Evolutionary conservation across 2,888 invertebrate species (phyloP), one percentile per base, ranked within the genome.

Genomic region (Octonoba sinensis): DNA sequence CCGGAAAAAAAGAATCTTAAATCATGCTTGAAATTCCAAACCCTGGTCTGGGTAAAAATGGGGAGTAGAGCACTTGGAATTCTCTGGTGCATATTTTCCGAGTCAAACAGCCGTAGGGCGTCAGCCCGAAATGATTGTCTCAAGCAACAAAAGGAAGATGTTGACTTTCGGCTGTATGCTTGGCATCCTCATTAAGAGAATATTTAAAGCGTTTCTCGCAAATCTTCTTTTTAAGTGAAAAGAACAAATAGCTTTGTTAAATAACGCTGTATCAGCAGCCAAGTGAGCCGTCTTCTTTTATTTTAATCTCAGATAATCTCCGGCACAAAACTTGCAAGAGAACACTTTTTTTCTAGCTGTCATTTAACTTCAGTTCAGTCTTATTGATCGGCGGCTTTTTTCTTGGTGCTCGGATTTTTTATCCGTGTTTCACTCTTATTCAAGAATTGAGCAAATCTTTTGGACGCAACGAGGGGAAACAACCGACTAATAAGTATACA

Each of bases 221-320:
- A 73, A 69, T 67, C 70, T 82, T 82, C 81, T 82, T 74, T 82
- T 79, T 62, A 69, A 81, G 75, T 70, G 74, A 81, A 82, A 82
- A 82, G 81, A 82, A 82, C 81, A 82, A 82, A 75, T 75, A 82
- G 36, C 70, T 75, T 82, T 70, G 81, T 82, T 82, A 82, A 82
- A 82, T 82, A 82, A 82, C 70, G 66, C 75, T 75, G 57, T 70
- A 75, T 69, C 74, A 70, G 74, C 81, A 51, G 64, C 70, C 46
- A 82, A 82, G 74, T 82, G 81, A 82, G 81, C 81, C 47, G 70
- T 75, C 75, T 74, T 82, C 81, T 75, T 78, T 82, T 75, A 82
- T 82, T 82, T 82, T 82, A 82, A 82, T 82, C 81, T 82, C 81
- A 65, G 81, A 70, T 82, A 82, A 82, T 82, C 81, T 82, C 65